Base-by-base conservation (phyloP, 2,797 vertebrate genomes). In the Oophaga sylvatica region DNA sequence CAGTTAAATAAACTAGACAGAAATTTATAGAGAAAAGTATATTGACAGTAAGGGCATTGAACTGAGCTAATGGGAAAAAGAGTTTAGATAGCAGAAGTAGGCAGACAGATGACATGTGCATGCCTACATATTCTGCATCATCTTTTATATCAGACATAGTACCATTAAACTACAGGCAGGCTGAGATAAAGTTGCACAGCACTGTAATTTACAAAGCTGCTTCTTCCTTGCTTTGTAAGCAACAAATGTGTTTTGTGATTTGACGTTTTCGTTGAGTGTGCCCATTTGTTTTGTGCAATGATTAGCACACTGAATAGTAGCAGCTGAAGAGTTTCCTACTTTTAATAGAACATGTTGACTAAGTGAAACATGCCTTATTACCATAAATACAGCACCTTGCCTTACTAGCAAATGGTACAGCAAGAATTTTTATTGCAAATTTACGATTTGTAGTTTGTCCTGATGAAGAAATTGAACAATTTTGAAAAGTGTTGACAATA, bases 1-100 rank as follows among this genome's bases (percentile, higher is more conserved):
- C 80, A 83, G 62, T 78, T n/a, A 81, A 16, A 82, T 84, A 79
- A 88, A 88, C 70, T 70, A 84, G 81, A 78, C 35, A 68, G n/a
- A 79, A 83, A 84, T 79, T 80, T 67, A 77, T 80, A 63, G 31
- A 45, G 26, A 65, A 53, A 35, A 57, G 60, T 73, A 83, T 56
- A 83, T 20, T 41, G 26, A 41, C 29, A 78, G 70, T 53, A 59
- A 45, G 53, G 53, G 45, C 53, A 83, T 76, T 65, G 77, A 53
- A 71, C 83, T 60, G n/a, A 53, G 45, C 48, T 77, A 48, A 29
- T 56, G 31, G 31, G 35, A 60, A 41, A 87, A 70, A 87, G 29
- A 78, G 62, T 45, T 53, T n/a, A 68, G 60, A 78, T 76, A 56
- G 60, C 45, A 65, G 41, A 67, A 48, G 13, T 29, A 22, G 75